phyloP scores from a whole-genome alignment of 2,888 invertebrate genomes.

The Drosophila mettleri region DNA sequence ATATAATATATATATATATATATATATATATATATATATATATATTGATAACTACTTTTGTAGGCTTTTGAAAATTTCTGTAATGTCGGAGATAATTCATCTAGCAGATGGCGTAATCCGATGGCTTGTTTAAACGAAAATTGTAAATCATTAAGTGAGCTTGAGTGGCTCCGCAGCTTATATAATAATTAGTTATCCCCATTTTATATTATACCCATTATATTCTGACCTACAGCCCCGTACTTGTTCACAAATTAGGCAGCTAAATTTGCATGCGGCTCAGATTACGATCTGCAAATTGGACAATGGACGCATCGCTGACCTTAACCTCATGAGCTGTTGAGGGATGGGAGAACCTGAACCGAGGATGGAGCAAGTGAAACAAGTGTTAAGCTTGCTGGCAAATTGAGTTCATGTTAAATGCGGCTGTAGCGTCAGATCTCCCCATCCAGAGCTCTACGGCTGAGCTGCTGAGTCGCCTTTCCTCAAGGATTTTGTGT shows the following conservation, averaged over 20 bases:
- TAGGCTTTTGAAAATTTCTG: too few species aligned
- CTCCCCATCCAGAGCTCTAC: neutral
- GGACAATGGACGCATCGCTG: constrained; percentile 51
- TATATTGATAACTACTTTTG: too few species aligned
- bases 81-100: neutral
- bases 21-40: too few species aligned
- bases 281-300: constrained; percentile 71
- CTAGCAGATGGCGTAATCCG: too few species aligned
- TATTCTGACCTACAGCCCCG: constrained; percentile 10
- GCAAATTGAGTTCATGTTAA: constrained; percentile 78
- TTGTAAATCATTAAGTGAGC: neutral
- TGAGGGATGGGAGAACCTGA: constrained; percentile 29
- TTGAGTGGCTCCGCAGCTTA: neutral
- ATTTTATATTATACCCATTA: too few species aligned
- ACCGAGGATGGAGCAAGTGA: constrained; percentile 8
- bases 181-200: neutral
- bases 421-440: constrained; percentile 49
- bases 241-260: constrained; percentile 73
- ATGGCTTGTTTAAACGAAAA: neutral
- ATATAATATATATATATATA: too few species aligned
- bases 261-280: constrained; percentile 72
- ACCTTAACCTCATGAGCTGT: constrained; percentile 32
- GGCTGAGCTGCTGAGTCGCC: neutral
- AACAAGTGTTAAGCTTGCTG: constrained; percentile 78
- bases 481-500: neutral